Evolutionary conservation across 92 coral and sea anemone species (phyloP), one percentile per base, ranked within the genome.

Genomic region (Meandrina meandrites): DNA sequence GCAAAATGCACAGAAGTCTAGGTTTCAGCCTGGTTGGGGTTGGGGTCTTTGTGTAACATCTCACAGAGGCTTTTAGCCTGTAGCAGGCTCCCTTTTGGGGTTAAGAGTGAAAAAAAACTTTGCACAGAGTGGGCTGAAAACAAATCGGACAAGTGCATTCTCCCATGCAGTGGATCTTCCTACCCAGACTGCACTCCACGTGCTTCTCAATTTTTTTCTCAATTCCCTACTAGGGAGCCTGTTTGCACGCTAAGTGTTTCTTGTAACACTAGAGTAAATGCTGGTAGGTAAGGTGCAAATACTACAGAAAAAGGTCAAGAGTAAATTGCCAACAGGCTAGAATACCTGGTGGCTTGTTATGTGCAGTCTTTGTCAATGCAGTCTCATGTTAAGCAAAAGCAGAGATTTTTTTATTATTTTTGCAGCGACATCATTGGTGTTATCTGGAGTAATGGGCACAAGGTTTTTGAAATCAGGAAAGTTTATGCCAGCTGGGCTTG

Each of bases 401-500:
- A 19, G n/a, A n/a, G n/a, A n/a, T n/a, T 79, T 8, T 22, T 35
- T 68, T 42, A 6, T 7, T 79, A 0, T 79, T 6, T 72, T 78
- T 54, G 70, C 90, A 96, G 99, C 89, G 45, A 91, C 99, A 35
- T 95, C 99, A 47, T 69, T 94, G 80, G 76, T 97, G 45, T 92
- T 97, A 34, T 96, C 97, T 79, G 93, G 96, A 2, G 96, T 92
- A 50, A 97, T 97, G 99, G 99, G 99, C 69, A 88, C 94, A 12
- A 91, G 99, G 35, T 94, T 91, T 77, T 83, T 92, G 15, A 93
- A 90, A 81, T 80, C 95, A 68, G 99, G 99, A 34, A 97, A 97
- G 92, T 92, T 97, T 67, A 97, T 97, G 99, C 99, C 99, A 11
- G 99, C 99, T 35, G 99, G 99, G 30, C 68, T 95, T 56, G 96